Evolutionary conservation across 1,140 invertebrate genomes (phyloP), one percentile per base, ranked within the genome.

Genomic region (Eupristina koningsbergeri): DNA sequence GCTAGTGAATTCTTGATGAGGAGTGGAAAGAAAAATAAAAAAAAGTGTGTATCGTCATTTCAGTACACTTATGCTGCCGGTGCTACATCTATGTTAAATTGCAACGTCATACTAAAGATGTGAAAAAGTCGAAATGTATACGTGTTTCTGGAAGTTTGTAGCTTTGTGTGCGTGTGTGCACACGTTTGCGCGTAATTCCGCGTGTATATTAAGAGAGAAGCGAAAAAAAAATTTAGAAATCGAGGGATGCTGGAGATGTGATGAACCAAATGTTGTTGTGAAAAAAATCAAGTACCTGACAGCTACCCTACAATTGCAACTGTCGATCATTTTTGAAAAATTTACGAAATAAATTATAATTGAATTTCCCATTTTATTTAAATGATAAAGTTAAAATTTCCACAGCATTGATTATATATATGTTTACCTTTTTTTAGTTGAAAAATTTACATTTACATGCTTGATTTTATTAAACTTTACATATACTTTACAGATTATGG

Each of bases 81-180:
- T 34, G 11, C 63, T 58, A 50, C 47, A 71, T n/a, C 64, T 79
- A 45, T 19, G 36, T 84, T 22, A 58, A 80, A 67, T 76, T 53
- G 71, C 61, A 78, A 45, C 53, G 69, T 79, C 75, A 84, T 71
- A 31, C 63, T 58, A 13, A 45, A 63, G 63, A 31, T n/a, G 29
- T 26, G 53, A 74, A 84, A 84, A 84, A 80, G 47, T 50, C 13
- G 19, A 58, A 26, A 58, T 58, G 26, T 58, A 58, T 58, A 53
- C 19, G 13, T 45, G 13, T 45, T 7, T 45, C 6, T 45, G 13
- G 6, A 45, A 45, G 6, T 7, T 7, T 45, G 13, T 45, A 45
- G 41, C 13, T 45, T 45, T 45, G 13, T 45, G 13, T 45, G 6
- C 41, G 41, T 6, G 13, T 45, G 41, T 45, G 13, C 13, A 45